phyloP scores from a whole-genome alignment of 1,140 invertebrate genomes.

The Forficula auricularia region DNA sequence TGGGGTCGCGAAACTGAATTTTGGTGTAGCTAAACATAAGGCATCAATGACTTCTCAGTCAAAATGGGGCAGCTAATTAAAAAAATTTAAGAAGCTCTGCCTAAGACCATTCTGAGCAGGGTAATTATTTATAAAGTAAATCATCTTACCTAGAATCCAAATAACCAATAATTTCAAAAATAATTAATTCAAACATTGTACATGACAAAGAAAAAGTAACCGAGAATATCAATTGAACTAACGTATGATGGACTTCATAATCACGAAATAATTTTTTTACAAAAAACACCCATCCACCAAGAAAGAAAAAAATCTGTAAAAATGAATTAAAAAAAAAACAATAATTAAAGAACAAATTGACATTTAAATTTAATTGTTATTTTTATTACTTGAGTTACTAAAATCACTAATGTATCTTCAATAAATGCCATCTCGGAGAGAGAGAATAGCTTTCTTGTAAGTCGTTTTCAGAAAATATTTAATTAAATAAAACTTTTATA shows the following conservation, averaged over 20 bases:
- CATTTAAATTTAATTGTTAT: too few species aligned
- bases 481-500: too few species aligned
- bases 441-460: too few species aligned
- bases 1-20: too few species aligned
- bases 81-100: too few species aligned
- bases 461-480: too few species aligned
- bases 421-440: conserved; percentile 49
- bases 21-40: too few species aligned
- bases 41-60: too few species aligned
- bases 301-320: conserved; percentile 81
- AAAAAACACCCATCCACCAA: conserved; percentile 96
- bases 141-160: conserved; percentile 55
- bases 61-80: too few species aligned
- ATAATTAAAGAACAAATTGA: conserved; percentile 1
- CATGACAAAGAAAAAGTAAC: conserved; percentile 93
- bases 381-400: conserved; percentile 30
- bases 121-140: too few species aligned
- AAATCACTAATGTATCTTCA: conserved; percentile 46
- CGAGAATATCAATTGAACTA: conserved; percentile 93
- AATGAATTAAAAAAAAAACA: conserved; percentile 6
- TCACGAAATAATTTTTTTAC: conserved; percentile 94
- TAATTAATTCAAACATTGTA: conserved; percentile 99
- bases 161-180: conserved; percentile 96
- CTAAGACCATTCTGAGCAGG: too few species aligned
- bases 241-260: conserved; percentile 90